Evolutionary conservation across 1,140 invertebrate species (phyloP).

Genomic region (Octopus sinensis): DNA sequence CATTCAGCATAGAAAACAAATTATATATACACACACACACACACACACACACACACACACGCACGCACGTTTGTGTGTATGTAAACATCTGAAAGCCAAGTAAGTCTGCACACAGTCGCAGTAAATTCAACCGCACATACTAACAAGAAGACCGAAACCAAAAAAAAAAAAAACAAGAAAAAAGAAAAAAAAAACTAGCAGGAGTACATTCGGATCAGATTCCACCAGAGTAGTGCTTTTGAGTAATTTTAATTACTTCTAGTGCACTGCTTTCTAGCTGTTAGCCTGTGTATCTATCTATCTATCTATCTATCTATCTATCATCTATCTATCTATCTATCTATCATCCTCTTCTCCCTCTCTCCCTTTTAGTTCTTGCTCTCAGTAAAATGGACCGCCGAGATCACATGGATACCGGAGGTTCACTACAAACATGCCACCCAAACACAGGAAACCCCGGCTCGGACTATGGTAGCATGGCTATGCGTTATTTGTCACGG

Average conservation of each 20-base stretch:
- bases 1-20: neutral
- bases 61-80: neutral
- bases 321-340: neutral
- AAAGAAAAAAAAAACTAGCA: neutral
- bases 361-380: neutral
- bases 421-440: neutral
- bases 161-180: neutral
- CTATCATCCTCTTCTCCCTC: neutral
- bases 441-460: neutral
- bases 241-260: too few relatives aligned
- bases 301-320: neutral
- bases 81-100: neutral
- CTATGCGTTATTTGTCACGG: neutral
- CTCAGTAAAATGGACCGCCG: neutral
- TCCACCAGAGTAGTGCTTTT: neutral
- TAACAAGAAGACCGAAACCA: neutral
- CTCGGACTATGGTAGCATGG: neutral
- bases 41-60: neutral
- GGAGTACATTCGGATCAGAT: neutral
- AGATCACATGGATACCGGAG: neutral
- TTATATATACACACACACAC: neutral
- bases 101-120: neutral
- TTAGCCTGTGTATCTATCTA: neutral
- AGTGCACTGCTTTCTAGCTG: too few relatives aligned
- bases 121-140: neutral